These are phyloP conservation scores for Mycteria americana DNA, from an alignment of 2,797 vertebrate species.

Conservation along the genomic window DNA sequence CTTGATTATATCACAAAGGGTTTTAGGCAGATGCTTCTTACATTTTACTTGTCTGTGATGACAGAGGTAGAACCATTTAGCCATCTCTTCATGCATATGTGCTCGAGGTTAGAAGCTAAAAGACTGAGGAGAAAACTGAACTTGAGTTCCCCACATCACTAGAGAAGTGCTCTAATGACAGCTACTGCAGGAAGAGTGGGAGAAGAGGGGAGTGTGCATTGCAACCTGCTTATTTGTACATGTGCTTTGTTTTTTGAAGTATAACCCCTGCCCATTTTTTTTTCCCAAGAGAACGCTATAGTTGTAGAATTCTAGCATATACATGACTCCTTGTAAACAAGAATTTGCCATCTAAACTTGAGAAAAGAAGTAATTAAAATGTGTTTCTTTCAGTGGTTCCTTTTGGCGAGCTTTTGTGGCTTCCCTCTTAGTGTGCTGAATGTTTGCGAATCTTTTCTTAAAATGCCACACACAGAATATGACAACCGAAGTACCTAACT, in stretches of 20 bases:
- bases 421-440: not conserved
- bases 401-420: not conserved
- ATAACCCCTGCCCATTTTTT: not conserved
- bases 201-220: not conserved
- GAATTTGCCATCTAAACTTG: not conserved
- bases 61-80: not conserved
- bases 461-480: not conserved
- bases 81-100: not conserved
- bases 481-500: accelerated
- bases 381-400: not conserved
- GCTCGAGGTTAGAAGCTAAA: not conserved
- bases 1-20: not conserved
- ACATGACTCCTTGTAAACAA: not conserved
- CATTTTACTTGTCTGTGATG: not conserved
- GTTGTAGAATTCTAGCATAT: not conserved
- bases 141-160: not conserved
- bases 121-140: not conserved
- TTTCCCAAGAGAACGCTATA: not conserved
- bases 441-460: not conserved
- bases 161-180: not conserved
- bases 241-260: not conserved
- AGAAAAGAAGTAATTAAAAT: not conserved
- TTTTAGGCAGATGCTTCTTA: not conserved
- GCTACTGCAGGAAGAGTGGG: not conserved
- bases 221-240: not conserved